Percentiles rank a stretch among this genome's conserved stretches.
Conservation (phyloP, 2,113 vertebrate genomes). For the Lutjanus erythropterus region DNA sequence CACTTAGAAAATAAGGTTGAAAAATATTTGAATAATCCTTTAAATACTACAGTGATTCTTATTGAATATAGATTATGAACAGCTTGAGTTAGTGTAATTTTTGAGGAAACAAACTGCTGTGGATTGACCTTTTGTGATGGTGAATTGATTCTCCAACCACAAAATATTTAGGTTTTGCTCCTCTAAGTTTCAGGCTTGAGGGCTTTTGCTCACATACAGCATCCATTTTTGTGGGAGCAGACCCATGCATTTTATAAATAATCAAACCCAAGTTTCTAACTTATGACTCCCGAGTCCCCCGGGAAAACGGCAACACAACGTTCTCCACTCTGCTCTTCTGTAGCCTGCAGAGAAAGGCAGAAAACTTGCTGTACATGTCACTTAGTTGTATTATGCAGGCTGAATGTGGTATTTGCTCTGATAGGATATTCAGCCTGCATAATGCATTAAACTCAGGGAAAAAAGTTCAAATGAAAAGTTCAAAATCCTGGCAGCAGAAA, state of each 20-base stretch:
- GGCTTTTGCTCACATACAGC: background rate
- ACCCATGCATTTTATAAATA: background rate
- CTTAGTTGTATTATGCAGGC: slow-evolving; percentile 10
- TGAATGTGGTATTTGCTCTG: slow-evolving; percentile 3
- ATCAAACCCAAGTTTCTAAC: background rate
- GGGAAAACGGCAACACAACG: background rate
- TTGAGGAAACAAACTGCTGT: background rate
- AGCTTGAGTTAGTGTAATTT: background rate
- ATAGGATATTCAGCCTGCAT: slow-evolving; percentile 10
- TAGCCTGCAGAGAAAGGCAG: background rate
- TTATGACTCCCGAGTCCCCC: background rate
- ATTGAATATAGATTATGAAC: background rate
- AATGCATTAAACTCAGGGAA: slow-evolving; percentile 4
- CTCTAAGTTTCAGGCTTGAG: background rate
- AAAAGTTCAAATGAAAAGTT: background rate
- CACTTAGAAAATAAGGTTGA: no score
- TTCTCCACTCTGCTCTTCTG: slow-evolving; percentile 2
- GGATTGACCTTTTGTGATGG: background rate
- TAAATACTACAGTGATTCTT: background rate
- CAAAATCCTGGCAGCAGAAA: slow-evolving; percentile 3
- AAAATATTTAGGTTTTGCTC: background rate
- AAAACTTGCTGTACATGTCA: background rate
- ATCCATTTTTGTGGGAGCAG: background rate
- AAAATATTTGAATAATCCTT: no score
- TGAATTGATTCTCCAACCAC: background rate